Conservation (phyloP, 92 coral and sea anemone species). For the Porites evermanni region DNA sequence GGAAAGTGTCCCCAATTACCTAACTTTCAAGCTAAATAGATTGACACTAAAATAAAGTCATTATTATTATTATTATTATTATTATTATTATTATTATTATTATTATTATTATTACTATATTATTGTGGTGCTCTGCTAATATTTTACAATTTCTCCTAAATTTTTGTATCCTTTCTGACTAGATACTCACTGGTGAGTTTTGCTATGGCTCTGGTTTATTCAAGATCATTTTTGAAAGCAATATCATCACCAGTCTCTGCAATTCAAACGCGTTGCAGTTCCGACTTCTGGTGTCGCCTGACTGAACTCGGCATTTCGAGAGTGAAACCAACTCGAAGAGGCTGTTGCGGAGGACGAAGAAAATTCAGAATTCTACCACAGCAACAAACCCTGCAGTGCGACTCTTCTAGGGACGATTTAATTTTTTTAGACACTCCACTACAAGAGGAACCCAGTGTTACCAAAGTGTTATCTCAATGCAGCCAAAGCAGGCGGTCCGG, state of each 20-base stretch:
- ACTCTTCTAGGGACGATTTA: neutral
- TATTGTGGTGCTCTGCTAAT: neutral
- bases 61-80: too few species aligned
- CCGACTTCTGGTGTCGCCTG: neutral
- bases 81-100: too few species aligned
- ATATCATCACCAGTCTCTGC: neutral
- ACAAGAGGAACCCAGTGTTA: too few species aligned
- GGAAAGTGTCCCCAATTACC: too few species aligned
- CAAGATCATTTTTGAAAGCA: slow-evolving; percentile 12
- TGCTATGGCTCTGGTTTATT: slow-evolving; percentile 10
- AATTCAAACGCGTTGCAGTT: neutral
- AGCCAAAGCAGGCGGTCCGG: too few species aligned
- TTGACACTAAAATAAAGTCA: too few species aligned
- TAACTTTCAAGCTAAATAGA: too few species aligned
- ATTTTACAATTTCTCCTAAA: neutral
- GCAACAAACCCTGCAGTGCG: neutral
- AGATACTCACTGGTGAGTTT: neutral
- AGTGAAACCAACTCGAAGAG: neutral
- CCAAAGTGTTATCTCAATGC: too few species aligned
- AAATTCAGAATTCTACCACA: slow-evolving; percentile 6
- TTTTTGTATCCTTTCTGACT: neutral
- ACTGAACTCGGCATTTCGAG: neutral
- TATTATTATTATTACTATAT: too few species aligned
- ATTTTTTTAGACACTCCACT: neutral
- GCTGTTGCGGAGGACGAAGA: neutral